Percentiles rank a stretch among this genome's conserved stretches.
phyloP scores from a whole-genome alignment of 1,140 invertebrate species.

The Drosophila simulans region DNA sequence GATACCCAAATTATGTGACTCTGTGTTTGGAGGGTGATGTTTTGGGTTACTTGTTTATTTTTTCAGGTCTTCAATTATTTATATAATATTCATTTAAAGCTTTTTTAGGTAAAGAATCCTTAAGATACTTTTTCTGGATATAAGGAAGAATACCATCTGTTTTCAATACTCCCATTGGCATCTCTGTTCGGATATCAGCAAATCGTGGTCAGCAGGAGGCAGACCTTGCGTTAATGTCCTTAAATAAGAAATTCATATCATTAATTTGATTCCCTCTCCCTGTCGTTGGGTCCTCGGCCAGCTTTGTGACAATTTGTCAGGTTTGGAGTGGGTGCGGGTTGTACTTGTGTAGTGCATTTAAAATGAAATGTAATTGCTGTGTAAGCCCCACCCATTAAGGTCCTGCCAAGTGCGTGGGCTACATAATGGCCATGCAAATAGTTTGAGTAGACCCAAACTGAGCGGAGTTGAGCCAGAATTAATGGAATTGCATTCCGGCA shows the following conservation, averaged over 20 bases:
- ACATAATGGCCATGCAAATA: constrained; percentile 48
- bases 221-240: constrained; percentile 60
- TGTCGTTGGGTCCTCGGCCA: not conserved
- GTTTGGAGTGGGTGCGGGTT: constrained; percentile 12
- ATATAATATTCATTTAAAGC: too few species aligned
- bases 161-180: not conserved
- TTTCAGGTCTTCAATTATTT: not conserved
- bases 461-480: constrained; percentile 18
- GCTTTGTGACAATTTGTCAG: constrained; percentile 46
- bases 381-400: constrained; percentile 45
- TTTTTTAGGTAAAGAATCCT: too few species aligned
- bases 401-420: constrained; percentile 33
- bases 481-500: constrained; percentile 49
- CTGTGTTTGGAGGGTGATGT: not conserved
- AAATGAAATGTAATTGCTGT: constrained; percentile 68
- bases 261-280: constrained; percentile 67
- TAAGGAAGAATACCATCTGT: too few species aligned
- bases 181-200: not conserved
- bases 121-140: too few species aligned
- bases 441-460: constrained; percentile 35
- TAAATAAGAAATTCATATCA: constrained; percentile 75
- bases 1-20: constrained; percentile 32
- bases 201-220: constrained; percentile 1
- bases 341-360: constrained; percentile 45
- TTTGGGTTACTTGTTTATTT: constrained; percentile 7